Base-by-base conservation (phyloP, 2,113 vertebrate genomes). In the Prinia subflava region DNA sequence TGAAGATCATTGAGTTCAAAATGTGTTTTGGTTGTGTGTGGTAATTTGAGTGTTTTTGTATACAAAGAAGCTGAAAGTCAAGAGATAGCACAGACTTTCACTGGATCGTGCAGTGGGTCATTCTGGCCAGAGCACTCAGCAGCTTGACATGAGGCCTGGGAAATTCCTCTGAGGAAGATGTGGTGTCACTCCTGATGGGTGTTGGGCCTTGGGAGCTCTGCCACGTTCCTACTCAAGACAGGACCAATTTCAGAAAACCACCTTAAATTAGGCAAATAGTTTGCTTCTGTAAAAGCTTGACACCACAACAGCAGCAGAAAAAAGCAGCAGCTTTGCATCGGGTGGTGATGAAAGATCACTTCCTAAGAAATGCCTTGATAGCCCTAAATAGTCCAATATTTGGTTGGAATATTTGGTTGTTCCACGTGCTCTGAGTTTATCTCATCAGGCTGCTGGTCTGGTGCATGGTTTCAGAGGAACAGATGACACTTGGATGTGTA, bases 171-270 rank as follows among this genome's bases (percentile, higher is more conserved):
- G 37, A 20, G 73, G 62, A 57, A 33, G 8, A 18, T 0, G 6
- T 15, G 8, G 5, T 49, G 20, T 11, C 63, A 31, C 9, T 88
- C 5, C 59, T 63, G 31, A 0, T 11, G 31, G 5, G 3, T 49
- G 31, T 2, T 79, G 52, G 24, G 18, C 11, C 18, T 27, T 0
- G 1, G 0, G 1, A 60, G 30, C 69, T 70, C 41, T 64, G 52
- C 41, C n/a, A 22, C 0, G 0, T n/a, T 78, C n/a, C 55, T 53
- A 20, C 25, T 78, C 35, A 49, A 35, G 10, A 13, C 1, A 39
- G 24, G 80, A 49, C 6, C 4, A 3, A 21, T 56, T 71, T 47
- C 17, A 64, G 70, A 49, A 65, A 52, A 87, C 37, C 15, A 70
- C 39, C 27, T 55, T n/a, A 37, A 78, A 33, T n/a, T 8, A 42